phyloP scores from a whole-genome alignment of 2,113 vertebrate genomes.

The Lophura nycthemera region DNA sequence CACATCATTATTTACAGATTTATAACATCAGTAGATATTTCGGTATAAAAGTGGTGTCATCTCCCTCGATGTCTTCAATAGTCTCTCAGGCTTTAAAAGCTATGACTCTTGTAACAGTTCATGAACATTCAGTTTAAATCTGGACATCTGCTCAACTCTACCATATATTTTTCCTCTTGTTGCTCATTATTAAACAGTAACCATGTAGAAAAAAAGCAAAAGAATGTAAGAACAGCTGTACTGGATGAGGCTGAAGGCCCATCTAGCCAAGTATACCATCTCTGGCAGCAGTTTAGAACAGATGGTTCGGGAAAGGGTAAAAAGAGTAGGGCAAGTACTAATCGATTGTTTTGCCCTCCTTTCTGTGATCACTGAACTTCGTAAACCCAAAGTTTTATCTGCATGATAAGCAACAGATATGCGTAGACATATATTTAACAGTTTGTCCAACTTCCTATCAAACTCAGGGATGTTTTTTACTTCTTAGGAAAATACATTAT shows the following conservation, averaged over 20 bases:
- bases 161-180: neutral
- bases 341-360: neutral
- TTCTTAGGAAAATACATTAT: neutral
- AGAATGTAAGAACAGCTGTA: conserved; percentile 10
- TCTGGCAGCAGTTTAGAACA: neutral
- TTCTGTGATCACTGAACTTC: neutral
- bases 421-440: neutral
- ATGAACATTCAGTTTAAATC: neutral
- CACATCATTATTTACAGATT: neutral
- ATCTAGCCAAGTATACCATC: neutral
- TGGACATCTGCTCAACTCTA: neutral
- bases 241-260: neutral
- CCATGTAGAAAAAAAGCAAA: neutral
- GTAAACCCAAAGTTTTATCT: neutral
- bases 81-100: neutral
- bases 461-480: neutral
- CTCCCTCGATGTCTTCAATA: neutral
- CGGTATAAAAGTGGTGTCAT: neutral
- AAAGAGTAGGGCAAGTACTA: neutral
- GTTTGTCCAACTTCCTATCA: neutral
- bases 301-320: neutral
- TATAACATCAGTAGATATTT: neutral
- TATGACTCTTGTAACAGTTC: neutral
- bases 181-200: conserved; percentile 18
- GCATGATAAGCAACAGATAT: neutral